These are phyloP conservation scores for Meganola albula DNA, from an alignment of 2,888 invertebrate genomes.

Conservation along the genomic window DNA sequence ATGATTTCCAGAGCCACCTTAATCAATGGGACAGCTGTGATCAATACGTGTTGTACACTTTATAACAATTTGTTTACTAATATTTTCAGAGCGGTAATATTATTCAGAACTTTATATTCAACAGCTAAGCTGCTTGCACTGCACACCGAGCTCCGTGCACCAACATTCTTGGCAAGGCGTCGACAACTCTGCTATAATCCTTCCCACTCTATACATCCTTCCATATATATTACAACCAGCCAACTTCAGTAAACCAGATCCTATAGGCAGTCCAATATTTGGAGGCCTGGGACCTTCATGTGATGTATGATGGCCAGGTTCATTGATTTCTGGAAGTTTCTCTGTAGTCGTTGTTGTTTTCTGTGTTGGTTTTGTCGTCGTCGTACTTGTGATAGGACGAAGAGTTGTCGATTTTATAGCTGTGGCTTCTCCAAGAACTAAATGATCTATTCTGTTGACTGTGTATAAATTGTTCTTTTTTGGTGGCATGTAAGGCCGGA, in stretches of 20 bases:
- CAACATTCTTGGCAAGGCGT: conserved; percentile 89
- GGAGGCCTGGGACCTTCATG: conserved; percentile 34
- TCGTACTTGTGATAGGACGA: conserved; percentile 32
- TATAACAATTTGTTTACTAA: too few relatives aligned
- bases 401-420: conserved; percentile 50
- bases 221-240: conserved; percentile 95
- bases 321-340: conserved; percentile 24
- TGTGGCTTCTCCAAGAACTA: conserved; percentile 64
- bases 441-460: conserved; percentile 63
- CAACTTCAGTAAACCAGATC: conserved; percentile 82
- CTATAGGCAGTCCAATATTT: conserved; percentile 28
- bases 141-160: conserved; percentile 91
- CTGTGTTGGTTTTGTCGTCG: conserved; percentile 21
- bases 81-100: conserved; percentile 23
- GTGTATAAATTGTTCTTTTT: conserved; percentile 36
- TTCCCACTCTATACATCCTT: conserved; percentile 89
- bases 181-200: conserved; percentile 89
- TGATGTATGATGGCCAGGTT: conserved; percentile 24
- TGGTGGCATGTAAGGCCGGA: conserved; percentile 38
- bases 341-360: conserved; percentile 23
- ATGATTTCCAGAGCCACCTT: too few relatives aligned
- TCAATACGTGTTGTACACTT: too few relatives aligned
- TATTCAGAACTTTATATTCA: conserved; percentile 33
- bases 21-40: too few relatives aligned
- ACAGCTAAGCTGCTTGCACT: conserved; percentile 79